Base-by-base conservation (phyloP, 1,140 invertebrate species). In the Chironomus striatipennis region DNA sequence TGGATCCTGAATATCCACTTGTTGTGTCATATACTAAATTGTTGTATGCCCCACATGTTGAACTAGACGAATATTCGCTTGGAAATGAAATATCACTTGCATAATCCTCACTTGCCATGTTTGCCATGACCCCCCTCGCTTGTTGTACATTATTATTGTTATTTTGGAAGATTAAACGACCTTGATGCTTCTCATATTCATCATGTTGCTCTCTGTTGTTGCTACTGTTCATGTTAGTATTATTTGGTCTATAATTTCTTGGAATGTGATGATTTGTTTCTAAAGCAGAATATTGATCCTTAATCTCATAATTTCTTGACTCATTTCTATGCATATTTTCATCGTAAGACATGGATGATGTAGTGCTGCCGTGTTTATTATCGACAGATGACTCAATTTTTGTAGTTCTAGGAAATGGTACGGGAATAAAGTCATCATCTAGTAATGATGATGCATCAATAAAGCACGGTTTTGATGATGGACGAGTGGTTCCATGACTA, bases 401-500 rank as follows among this genome's bases (percentile, higher is more conserved):
- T n/a, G 12, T 57, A 57, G 47, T 57, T 12, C 47, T 57, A 15
- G 76, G 43, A n/a, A 43, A 17, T 47, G 65, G 17, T 21, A 73
- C 8, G 57, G 7, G 74, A 24, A 80, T 78, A 42, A 83, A 78
- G 73, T 88, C 86, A 64, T 83, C 90, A 78, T 92, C 90, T 9
- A 86, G 86, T 34, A 92, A 81, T 77, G 86, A 89, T 0, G 90
- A 88, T 24, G 90, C 90, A 81, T 92, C 90, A 75, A 92, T 91
- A 77, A 92, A 92, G 80, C 88, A 91, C 6, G 79, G 79, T 75
- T 72, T 70, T 8, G 43, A 18, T 6, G 64, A 70, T 18, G 67
- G 74, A 75, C 67, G 76, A 75, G 17, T 75, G 72, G 6, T 76
- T 75, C 73, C 74, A 43, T 8, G 57, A n/a, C 20, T 75, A 43